A percentile compares a stretch with the other conserved stretches of the same genome.
Evolutionary conservation across 1,140 invertebrate species (phyloP).

Genomic region (Drosophila watanabei): DNA sequence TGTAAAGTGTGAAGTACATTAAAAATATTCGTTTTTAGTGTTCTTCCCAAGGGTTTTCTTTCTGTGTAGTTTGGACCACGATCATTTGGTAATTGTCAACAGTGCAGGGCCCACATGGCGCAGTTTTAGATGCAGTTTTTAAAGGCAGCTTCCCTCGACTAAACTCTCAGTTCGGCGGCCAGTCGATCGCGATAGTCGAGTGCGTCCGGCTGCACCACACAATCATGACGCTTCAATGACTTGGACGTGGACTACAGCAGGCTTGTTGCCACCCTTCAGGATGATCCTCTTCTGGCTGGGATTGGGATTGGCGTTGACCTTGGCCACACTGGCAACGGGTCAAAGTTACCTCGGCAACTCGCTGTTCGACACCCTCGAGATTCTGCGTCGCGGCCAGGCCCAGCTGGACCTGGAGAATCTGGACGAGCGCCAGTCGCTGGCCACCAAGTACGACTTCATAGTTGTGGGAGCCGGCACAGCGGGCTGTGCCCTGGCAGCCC

Average conservation of each 20-base stretch:
- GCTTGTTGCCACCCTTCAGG: not conserved
- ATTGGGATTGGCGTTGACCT: not conserved
- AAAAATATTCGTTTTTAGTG: no score
- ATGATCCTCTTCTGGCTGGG: slow-evolving; percentile 2
- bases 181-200: slow-evolving; percentile 37
- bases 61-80: slow-evolving; percentile 6
- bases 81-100: slow-evolving; percentile 10
- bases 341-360: slow-evolving; percentile 48
- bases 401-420: slow-evolving; percentile 60
- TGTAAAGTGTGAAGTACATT: not conserved
- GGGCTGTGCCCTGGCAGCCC: slow-evolving; percentile 89
- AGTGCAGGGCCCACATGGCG: slow-evolving; percentile 8
- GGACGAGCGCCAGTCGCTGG: slow-evolving; percentile 84
- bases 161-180: slow-evolving; percentile 1
- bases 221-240: slow-evolving; percentile 29
- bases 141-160: slow-evolving; percentile 12
- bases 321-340: not conserved
- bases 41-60: no score
- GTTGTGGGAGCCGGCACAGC: slow-evolving; percentile 91
- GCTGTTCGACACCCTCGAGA: slow-evolving; percentile 40
- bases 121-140: not conserved
- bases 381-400: slow-evolving; percentile 52
- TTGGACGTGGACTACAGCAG: not conserved
- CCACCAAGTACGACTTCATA: slow-evolving; percentile 87
- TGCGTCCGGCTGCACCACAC: slow-evolving; percentile 26